Conservation (phyloP, 1,140 invertebrate species). For the Ephestia elutella region DNA sequence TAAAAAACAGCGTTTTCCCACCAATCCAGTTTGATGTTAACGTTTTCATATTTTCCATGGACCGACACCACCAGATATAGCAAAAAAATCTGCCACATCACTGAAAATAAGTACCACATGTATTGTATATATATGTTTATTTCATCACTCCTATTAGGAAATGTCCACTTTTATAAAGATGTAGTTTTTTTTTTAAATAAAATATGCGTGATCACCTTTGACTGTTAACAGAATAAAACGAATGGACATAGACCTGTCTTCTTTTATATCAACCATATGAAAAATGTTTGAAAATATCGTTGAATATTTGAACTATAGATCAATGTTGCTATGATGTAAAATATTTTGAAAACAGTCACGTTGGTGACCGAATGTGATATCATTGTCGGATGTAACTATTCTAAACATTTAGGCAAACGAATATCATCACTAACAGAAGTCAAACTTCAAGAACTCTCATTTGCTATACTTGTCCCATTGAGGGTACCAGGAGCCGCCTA, state of each 20-base stretch:
- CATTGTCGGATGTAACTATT: not conserved
- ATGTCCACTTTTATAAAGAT: too few relatives aligned
- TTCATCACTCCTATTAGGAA: not conserved
- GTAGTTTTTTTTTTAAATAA: not conserved
- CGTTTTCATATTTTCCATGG: conserved; percentile 23
- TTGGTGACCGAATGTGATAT: not conserved
- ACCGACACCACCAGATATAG: conserved; percentile 7
- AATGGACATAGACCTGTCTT: not conserved
- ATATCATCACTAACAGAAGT: too few relatives aligned
- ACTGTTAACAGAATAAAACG: not conserved
- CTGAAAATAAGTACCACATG: conserved; percentile 17
- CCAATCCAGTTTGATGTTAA: conserved; percentile 68
- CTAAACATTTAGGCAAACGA: too few relatives aligned
- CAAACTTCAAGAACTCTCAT: too few relatives aligned
- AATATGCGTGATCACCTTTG: not conserved
- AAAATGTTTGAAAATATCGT: not conserved
- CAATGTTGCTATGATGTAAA: not conserved
- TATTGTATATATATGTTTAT: not conserved
- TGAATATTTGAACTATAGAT: not conserved
- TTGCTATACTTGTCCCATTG: too few relatives aligned
- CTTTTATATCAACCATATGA: not conserved
- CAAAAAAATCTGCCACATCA: conserved; percentile 24
- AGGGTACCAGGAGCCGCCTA: too few relatives aligned
- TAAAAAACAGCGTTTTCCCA: conserved; percentile 79
- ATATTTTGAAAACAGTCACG: not conserved